phyloP scores from a whole-genome alignment of 2,113 vertebrate species.

The Rissa tridactyla region DNA sequence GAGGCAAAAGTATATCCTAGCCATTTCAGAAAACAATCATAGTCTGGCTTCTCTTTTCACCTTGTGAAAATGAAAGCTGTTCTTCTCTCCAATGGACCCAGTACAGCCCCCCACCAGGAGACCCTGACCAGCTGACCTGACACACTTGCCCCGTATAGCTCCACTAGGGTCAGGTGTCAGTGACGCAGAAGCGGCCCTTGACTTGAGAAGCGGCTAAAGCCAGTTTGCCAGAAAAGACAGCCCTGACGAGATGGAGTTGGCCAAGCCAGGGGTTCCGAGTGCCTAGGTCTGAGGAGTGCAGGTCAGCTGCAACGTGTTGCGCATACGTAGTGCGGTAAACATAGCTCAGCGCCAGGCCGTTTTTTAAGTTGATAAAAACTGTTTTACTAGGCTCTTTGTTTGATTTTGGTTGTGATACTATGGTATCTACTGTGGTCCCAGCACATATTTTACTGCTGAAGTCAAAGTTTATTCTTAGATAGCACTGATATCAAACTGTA shows the following conservation, averaged over 20 bases:
- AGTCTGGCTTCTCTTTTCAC: neutral
- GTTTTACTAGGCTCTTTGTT: neutral
- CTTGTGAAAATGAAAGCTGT: neutral
- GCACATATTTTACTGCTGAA: conserved; percentile 12
- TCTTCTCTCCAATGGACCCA: neutral
- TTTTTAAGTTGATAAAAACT: neutral
- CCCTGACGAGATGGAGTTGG: neutral
- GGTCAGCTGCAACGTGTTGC: neutral
- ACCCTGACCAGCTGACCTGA: neutral
- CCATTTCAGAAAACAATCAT: neutral
- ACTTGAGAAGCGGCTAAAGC: too few species aligned
- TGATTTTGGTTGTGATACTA: conserved; percentile 4
- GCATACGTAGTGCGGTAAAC: neutral
- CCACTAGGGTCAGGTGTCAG: neutral
- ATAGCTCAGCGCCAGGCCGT: neutral
- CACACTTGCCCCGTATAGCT: neutral
- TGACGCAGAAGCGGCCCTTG: neutral
- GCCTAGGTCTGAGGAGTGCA: neutral
- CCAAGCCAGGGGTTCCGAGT: neutral
- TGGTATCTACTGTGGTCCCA: neutral
- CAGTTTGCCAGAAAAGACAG: neutral
- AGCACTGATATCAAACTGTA: neutral
- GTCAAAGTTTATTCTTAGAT: conserved; percentile 28
- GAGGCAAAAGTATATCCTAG: neutral
- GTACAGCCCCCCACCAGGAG: neutral